Conservation (phyloP, 1,140 invertebrate genomes). For the Hydropsyche tenuis region DNA sequence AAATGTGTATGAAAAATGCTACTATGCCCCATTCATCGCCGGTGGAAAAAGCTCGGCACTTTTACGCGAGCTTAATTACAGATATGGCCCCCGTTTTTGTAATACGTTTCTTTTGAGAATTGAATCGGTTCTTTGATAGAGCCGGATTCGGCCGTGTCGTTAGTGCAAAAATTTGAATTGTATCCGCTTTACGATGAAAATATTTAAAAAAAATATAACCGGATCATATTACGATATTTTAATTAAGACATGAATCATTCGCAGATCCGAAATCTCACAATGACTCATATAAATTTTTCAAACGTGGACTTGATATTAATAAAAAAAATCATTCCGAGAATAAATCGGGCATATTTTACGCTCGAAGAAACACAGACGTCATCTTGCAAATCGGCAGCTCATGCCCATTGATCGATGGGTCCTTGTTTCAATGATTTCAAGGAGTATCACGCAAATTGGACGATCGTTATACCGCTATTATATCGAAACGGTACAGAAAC, state of each 20-base stretch:
- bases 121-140: not conserved
- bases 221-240: too few species aligned
- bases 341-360: not conserved
- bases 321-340: too few species aligned
- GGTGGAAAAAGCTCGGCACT: not conserved
- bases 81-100: not conserved
- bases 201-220: too few species aligned
- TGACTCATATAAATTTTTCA: too few species aligned
- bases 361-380: not conserved
- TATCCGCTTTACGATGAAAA: too few species aligned
- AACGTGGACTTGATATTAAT: too few species aligned
- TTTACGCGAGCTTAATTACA: not conserved
- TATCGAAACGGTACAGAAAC: not conserved
- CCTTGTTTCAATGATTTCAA: constrained; percentile 39
- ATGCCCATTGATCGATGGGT: constrained; percentile 32
- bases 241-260: too few species aligned
- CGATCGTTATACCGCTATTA: constrained; percentile 30
- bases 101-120: not conserved
- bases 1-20: constrained; percentile 11
- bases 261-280: too few species aligned
- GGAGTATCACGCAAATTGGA: constrained; percentile 42
- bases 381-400: constrained; percentile 3
- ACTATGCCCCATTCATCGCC: too few species aligned
- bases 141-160: not conserved
- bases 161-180: too few species aligned